Base-by-base conservation (phyloP, 1,140 invertebrate species). In the Neodiprion virginianus region DNA sequence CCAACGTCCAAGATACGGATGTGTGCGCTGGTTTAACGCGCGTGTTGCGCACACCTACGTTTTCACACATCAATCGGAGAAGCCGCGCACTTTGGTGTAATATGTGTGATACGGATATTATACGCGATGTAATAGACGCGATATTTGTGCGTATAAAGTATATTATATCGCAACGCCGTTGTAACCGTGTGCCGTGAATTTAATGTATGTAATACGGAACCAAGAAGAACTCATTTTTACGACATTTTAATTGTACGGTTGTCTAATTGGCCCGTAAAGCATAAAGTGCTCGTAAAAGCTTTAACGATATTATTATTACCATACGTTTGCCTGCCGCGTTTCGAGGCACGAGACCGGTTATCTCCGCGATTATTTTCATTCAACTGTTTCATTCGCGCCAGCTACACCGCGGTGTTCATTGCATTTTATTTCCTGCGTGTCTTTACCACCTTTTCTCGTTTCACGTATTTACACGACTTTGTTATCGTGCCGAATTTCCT, bases 241-340 rank as follows among this genome's bases (percentile, higher is more conserved):
- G 85, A 81, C 80, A 49, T 84, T 88, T 87, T 88, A 87, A 88
- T 87, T 87, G 82, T 83, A 76, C 78, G 78, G 75, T 75, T 76
- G 79, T 86, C 82, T 85, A 88, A 88, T 87, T 87, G 85, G 81
- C 76, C 79, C 78, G 80, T 87, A 84, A 87, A 88, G 79, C 78
- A 76, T 77, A 71, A 77, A 81, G 68, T 79, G 76, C 81, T 86
- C 86, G 78, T 88, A 85, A 86, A 87, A 77, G 75, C 76, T 70
- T 82, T 87, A 80, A 84, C 79, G 83, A 84, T 83, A 81, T 80
- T 71, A 75, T 77, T 74, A 69, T 71, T 71, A 48, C 21, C 40
- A 47, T 69, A 69, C 67, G 40, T 12, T 61, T 73, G 71, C 77
- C 73, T 73, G 65, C 53, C 74, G 47, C 72, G 69, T 67, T 76